A percentile compares a stretch with the other conserved stretches of the same genome.
phyloP scores from a whole-genome alignment of 2,113 vertebrate genomes.

The Corythoichthys intestinalis region DNA sequence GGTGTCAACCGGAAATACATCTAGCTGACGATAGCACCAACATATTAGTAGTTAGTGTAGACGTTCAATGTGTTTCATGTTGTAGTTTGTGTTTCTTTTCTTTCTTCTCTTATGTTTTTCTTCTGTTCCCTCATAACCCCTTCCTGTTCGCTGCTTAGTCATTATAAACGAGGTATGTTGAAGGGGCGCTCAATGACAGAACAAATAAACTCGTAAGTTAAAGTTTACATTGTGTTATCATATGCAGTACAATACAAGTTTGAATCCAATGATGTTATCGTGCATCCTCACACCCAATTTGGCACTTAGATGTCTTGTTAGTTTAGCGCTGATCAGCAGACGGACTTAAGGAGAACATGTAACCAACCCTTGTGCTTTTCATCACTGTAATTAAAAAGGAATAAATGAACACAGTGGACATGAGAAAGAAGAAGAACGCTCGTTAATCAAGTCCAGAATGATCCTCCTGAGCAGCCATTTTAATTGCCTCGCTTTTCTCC shows the following conservation, averaged over 20 bases:
- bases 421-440: slow-evolving; percentile 44
- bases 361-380: slow-evolving; percentile 54
- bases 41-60: too few species aligned
- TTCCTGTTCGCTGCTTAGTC: too few species aligned
- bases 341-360: slow-evolving; percentile 25
- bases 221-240: too few species aligned
- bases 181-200: too few species aligned
- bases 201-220: too few species aligned
- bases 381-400: slow-evolving; percentile 56
- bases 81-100: too few species aligned
- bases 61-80: too few species aligned
- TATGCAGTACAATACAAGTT: not conserved
- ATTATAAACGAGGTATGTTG: too few species aligned
- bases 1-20: too few species aligned
- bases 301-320: slow-evolving; percentile 17
- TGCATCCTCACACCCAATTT: slow-evolving; percentile 7
- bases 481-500: slow-evolving; percentile 60
- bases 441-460: slow-evolving; percentile 55
- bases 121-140: too few species aligned
- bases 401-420: slow-evolving; percentile 58
- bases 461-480: slow-evolving; percentile 52
- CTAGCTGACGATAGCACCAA: too few species aligned
- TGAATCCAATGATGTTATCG: slow-evolving; percentile 40
- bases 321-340: slow-evolving; percentile 13
- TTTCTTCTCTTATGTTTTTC: too few species aligned